Percentiles rank a stretch among this genome's conserved stretches.
Conservation (phyloP, 2,113 vertebrate species). For the Monopterus albus region DNA sequence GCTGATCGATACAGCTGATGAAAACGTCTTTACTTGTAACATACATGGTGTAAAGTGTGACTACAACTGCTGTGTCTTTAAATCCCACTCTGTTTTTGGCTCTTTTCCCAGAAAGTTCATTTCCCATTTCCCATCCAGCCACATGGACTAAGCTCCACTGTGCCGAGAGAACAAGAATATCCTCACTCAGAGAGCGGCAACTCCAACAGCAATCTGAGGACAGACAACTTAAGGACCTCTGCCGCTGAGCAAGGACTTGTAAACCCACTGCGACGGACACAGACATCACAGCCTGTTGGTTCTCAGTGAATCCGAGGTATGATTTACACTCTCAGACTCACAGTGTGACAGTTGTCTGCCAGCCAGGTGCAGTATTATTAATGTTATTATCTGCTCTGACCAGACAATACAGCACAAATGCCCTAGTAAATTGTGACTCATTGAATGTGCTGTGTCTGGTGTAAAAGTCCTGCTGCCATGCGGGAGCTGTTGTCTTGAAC, state of each 20-base stretch:
- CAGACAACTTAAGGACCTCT: slow-evolving; percentile 10
- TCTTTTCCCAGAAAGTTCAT: slow-evolving; percentile 70
- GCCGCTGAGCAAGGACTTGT: slow-evolving; percentile 14
- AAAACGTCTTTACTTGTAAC: not conserved
- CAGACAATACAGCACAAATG: not conserved
- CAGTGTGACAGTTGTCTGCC: not conserved
- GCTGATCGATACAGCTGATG: slow-evolving; percentile 4
- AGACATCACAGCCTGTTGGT: slow-evolving; percentile 8
- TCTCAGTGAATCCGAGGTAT: slow-evolving; percentile 48
- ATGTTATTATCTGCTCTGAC: not conserved
- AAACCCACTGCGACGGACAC: slow-evolving; percentile 18
- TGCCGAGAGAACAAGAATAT: slow-evolving; percentile 50
- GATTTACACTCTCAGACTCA: slow-evolving; percentile 18
- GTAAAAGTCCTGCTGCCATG: slow-evolving; percentile 45
- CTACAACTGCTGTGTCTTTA: slow-evolving; percentile 70
- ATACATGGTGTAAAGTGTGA: slow-evolving; percentile 13
- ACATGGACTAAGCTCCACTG: slow-evolving; percentile 70
- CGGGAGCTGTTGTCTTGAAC: slow-evolving; percentile 53
- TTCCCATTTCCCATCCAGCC: slow-evolving; percentile 76
- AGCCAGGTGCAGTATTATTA: slow-evolving; percentile 30
- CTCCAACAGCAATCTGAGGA: slow-evolving; percentile 32
- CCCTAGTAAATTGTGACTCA: slow-evolving; percentile 1
- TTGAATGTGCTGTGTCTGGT: slow-evolving; percentile 40
- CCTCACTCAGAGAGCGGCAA: slow-evolving; percentile 39
- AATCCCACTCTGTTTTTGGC: slow-evolving; percentile 61